Percentiles rank a stretch among this genome's conserved stretches.
phyloP scores from a whole-genome alignment of 2,888 invertebrate genomes.

The Carterocephalus palaemon region DNA sequence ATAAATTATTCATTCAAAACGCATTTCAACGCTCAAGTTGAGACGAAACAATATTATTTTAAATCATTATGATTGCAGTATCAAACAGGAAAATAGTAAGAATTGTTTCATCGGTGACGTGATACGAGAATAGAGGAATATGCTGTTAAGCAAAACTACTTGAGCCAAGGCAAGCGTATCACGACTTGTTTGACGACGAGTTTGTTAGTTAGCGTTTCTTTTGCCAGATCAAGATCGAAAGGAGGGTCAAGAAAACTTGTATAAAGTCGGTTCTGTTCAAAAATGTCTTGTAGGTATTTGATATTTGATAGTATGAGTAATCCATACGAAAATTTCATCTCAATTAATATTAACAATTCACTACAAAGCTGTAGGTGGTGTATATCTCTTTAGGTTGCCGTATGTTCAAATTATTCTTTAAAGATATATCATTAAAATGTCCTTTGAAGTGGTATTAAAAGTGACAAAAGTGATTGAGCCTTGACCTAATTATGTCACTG shows the following conservation, averaged over 20 bases:
- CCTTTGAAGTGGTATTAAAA: background rate
- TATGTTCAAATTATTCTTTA: too few species aligned
- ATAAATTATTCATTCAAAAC: constrained; percentile 20
- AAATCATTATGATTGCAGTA: constrained; percentile 12
- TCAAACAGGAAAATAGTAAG: constrained; percentile 11
- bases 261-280: too few species aligned
- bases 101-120: constrained; percentile 9
- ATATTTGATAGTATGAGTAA: too few species aligned
- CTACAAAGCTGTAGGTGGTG: too few species aligned
- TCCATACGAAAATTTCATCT: too few species aligned
- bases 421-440: background rate
- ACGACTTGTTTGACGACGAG: too few species aligned
- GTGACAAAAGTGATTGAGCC: constrained; percentile 33
- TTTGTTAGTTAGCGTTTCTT: background rate
- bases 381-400: too few species aligned
- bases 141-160: background rate
- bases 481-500: constrained; percentile 38
- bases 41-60: constrained; percentile 9
- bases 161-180: background rate
- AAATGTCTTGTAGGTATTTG: too few species aligned
- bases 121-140: constrained; percentile 1
- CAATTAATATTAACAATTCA: too few species aligned
- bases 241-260: background rate
- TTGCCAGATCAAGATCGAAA: background rate
- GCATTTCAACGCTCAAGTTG: constrained; percentile 17